Evolutionary conservation across 2,888 invertebrate species (phyloP), one percentile per base, ranked within the genome.

Genomic region (Gisinianus flammeolus): DNA sequence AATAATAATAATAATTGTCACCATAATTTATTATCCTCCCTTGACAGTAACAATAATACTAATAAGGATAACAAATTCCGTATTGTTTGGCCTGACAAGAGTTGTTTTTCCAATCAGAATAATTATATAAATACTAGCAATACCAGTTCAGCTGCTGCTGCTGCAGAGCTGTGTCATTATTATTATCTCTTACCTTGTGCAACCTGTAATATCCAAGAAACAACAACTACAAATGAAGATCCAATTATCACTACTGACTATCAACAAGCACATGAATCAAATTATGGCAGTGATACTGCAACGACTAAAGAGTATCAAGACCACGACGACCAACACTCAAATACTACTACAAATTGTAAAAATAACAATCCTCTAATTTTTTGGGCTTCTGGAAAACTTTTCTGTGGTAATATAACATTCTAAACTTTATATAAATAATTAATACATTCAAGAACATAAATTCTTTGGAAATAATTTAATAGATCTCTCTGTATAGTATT

Each of bases 151-250:
- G 24, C 28, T 1, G 6, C n/a, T 73, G 19, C 28, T 1, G 33
- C 8, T 4, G 12, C 19, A 26, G 31, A 58, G 12, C 30, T 56
- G 12, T 64, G 26, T 31, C 76, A 76, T 70, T 77, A 80, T 35
- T 80, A 80, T 28, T 79, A 80, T 56, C 75, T 80, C 16, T 68
- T 80, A 19, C 80, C 80, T n/a, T 80, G 80, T 58, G 35, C 76
- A 16, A 77, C 79, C 33, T 80, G 80, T 68, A 66, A 74, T 24
- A 62, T 4, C 26, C 35, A 67, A 35, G 67, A 33, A 58, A 31
- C 66, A 28, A 28, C 66, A 66, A 66, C 4, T 26, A 66, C 66
- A 12, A 66, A n/a, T 24, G 58, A n/a, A 44, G 44, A 58, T n/a
- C n/a, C 1, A 58, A 58, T n/a, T 19, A 58, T 24, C 44, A 44